These are phyloP conservation scores for Halcyon badia DNA, from an alignment of 2,797 vertebrate genomes.

Conservation along the genomic window DNA sequence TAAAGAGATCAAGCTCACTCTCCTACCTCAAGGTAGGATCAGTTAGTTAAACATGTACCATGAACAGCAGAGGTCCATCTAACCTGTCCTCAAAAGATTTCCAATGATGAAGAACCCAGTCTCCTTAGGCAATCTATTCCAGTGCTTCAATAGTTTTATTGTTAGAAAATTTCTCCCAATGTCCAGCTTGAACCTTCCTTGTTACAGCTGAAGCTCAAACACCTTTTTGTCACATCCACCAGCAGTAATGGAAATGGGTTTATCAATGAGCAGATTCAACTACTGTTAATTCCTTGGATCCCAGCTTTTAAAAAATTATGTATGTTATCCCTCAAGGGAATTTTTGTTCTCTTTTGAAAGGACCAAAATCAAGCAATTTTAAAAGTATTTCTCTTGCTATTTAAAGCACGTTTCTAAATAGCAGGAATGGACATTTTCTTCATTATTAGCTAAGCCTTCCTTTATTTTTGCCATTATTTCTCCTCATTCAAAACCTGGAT, in stretches of 20 bases:
- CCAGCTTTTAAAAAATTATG: neutral
- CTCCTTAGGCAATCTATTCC: neutral
- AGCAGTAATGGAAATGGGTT: neutral
- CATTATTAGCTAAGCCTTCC: neutral
- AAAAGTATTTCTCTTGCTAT: conserved; percentile 1
- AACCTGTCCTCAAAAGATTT: conserved; percentile 12
- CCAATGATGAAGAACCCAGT: neutral
- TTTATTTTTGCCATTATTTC: neutral
- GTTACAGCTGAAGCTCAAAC: conserved; percentile 20
- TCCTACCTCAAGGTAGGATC: neutral
- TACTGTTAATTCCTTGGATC: neutral
- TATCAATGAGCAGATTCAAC: neutral
- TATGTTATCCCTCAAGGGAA: neutral
- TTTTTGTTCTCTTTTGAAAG: neutral
- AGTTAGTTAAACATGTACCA: neutral
- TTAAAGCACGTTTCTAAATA: neutral
- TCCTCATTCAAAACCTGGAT: neutral
- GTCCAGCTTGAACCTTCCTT: conserved; percentile 10
- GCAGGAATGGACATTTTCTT: neutral
- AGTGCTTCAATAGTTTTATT: neutral
- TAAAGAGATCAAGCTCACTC: neutral
- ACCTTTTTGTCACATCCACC: neutral
- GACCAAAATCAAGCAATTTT: conserved; percentile 6
- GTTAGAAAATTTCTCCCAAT: neutral
- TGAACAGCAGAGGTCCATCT: conserved; percentile 12